Evolutionary conservation across 2,888 invertebrate species (phyloP).

Genomic region (Drosophila kanekoi): DNA sequence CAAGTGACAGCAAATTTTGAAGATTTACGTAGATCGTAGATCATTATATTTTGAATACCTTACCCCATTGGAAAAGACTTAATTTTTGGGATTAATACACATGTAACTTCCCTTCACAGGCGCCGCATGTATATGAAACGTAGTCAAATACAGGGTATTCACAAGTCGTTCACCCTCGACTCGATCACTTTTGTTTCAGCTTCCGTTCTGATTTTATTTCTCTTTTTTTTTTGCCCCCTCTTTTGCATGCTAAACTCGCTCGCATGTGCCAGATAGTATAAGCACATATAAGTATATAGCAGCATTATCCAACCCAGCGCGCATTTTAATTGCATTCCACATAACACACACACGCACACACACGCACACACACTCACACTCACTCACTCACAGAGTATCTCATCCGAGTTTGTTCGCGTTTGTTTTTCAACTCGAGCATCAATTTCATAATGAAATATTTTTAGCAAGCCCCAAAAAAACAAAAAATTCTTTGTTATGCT

Average conservation of each 20-base stretch:
- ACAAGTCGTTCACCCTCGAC: neutral
- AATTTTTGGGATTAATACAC: too few relatives aligned
- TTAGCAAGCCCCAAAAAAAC: slow-evolving; percentile 25
- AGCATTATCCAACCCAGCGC: slow-evolving; percentile 62
- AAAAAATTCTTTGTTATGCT: slow-evolving; percentile 1
- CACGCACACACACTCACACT: neutral
- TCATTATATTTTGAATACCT: too few relatives aligned
- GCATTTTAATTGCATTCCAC: slow-evolving; percentile 76
- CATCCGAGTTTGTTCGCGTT: slow-evolving; percentile 26
- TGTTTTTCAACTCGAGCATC: slow-evolving; percentile 31
- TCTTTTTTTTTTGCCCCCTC: slow-evolving; percentile 17
- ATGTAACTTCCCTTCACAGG: too few relatives aligned
- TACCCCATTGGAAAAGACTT: too few relatives aligned
- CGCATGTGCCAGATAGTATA: slow-evolving; percentile 55
- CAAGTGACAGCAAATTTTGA: too few relatives aligned
- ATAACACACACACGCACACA: slow-evolving; percentile 18
- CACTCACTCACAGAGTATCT: slow-evolving; percentile 4
- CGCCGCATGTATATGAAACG: too few relatives aligned
- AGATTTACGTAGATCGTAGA: too few relatives aligned
- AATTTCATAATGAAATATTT: slow-evolving; percentile 55
- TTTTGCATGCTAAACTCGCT: slow-evolving; percentile 44
- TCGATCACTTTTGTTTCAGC: slow-evolving; percentile 6
- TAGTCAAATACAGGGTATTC: neutral
- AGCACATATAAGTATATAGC: slow-evolving; percentile 45
- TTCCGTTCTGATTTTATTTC: slow-evolving; percentile 15